Evolutionary conservation across 2,113 vertebrate species (phyloP), one percentile per base, ranked within the genome.

Genomic region (Piaya cayana): DNA sequence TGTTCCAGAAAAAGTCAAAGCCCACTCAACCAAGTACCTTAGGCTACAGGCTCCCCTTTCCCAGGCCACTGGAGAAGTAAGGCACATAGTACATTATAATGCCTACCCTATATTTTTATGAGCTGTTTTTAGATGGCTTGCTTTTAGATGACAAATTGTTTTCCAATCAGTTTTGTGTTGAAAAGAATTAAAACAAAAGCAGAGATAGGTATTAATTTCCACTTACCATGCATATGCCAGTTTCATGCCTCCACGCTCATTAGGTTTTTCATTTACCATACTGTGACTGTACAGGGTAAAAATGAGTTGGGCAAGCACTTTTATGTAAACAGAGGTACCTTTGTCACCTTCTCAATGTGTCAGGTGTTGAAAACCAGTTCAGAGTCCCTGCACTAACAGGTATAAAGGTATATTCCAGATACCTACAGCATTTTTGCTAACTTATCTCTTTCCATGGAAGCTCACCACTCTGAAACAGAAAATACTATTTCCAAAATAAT

Each of bases 161-260:
- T 81, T 64, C 34, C 36, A 3, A 56, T 58, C 7, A 7, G 7
- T 75, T 90, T 78, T 70, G 2, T 55, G 3, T 42, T 74, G 50
- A 65, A 80, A 87, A 93, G 6, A 39, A 50, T 59, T 36, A 20
- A 7, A 70, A 67, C 32, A 45, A 65, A 59, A 25, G 15, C 37
- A 58, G 49, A 68, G 89, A 84, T 16, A n/a, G 1, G 3, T 64
- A 52, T 19, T 77, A 21, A 77, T 82, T 94, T 88, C 30, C 42
- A 74, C 1, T 77, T 50, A 43, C 12, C 15, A 3, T 20, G 17
- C 5, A 7, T 2, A 0, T 64, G 18, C 12, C 5, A 32, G 12
- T 63, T 70, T 32, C 17, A 11, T 45, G 47, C 5, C 4, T 65
- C 36, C 58, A 4, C 22, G 6, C 21, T 37, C 6, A 12, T 42